Percentiles rank a stretch among this genome's conserved stretches.
These are phyloP conservation scores for Myiozetetes cayanensis DNA, from an alignment of 2,113 vertebrate genomes.

Conservation along the genomic window DNA sequence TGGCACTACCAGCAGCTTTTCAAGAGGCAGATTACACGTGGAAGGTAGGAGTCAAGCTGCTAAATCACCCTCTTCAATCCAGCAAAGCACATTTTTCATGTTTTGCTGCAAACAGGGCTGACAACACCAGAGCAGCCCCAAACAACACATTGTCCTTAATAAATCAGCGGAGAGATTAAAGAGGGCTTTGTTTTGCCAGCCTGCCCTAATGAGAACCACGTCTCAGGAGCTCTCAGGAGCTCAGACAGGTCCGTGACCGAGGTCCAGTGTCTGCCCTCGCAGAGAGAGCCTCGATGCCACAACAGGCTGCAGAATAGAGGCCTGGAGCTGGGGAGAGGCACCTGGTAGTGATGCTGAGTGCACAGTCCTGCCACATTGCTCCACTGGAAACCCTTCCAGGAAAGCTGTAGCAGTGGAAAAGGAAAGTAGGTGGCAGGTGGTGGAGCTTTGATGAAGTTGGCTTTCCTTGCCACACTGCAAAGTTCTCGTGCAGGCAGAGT, in stretches of 20 bases:
- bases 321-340: neutral
- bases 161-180: neutral
- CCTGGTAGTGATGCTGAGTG: neutral
- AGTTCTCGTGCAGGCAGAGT: neutral
- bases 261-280: neutral
- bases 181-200: neutral
- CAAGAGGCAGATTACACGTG: neutral
- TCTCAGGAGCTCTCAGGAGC: neutral
- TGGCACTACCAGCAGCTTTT: slow-evolving; percentile 1
- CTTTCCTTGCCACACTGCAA: neutral
- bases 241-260: neutral
- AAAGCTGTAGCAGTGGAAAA: neutral
- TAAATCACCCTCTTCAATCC: neutral
- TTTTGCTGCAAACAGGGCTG: neutral
- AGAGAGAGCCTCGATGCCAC: neutral
- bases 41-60: neutral
- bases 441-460: neutral
- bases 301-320: neutral
- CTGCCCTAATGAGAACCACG: neutral
- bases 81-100: neutral
- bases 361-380: neutral
- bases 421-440: neutral
- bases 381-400: neutral
- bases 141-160: neutral
- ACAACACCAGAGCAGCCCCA: neutral